These are phyloP conservation scores for Mongoloraphidia duomilia DNA, from an alignment of 2,888 invertebrate genomes.

Conservation along the genomic window DNA sequence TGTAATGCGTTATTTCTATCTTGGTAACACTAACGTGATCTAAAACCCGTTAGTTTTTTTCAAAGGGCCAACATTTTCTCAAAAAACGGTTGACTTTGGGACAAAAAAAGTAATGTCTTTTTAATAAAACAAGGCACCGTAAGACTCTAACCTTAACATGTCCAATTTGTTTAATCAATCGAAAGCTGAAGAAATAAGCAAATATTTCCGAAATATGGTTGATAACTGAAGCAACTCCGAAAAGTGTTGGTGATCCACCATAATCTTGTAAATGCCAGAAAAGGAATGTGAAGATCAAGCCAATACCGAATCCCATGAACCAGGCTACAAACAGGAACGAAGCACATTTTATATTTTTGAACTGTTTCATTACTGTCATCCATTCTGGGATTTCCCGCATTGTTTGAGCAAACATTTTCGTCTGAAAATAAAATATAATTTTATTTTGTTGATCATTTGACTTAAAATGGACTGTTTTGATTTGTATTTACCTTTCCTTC, in stretches of 20 bases:
- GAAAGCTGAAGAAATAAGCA: slow-evolving; percentile 95
- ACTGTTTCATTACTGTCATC: slow-evolving; percentile 80
- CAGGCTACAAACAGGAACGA: slow-evolving; percentile 92
- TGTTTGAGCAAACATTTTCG: slow-evolving; percentile 86
- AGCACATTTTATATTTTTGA: slow-evolving; percentile 78
- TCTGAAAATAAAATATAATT: slow-evolving; percentile 33
- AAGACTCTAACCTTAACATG: slow-evolving; percentile 64
- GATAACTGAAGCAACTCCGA: slow-evolving; percentile 95
- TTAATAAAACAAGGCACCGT: background rate
- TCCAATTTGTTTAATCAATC: slow-evolving; percentile 85
- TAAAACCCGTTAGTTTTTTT: no score
- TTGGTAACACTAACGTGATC: no score
- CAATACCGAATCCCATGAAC: slow-evolving; percentile 99
- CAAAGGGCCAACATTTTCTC: background rate
- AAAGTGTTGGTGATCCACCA: slow-evolving; percentile 91
- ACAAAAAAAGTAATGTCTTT: background rate
- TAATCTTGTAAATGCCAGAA: slow-evolving; percentile 98
- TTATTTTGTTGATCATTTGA: background rate
- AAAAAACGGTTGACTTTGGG: background rate
- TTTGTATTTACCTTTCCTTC: slow-evolving; percentile 32
- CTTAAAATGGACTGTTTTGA: background rate
- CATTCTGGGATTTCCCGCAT: slow-evolving; percentile 85
- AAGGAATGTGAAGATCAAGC: slow-evolving; percentile 94
- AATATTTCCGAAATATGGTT: slow-evolving; percentile 98
- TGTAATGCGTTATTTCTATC: no score